phyloP scores from a whole-genome alignment of 2,113 vertebrate species.

The Spea multiplicata region DNA sequence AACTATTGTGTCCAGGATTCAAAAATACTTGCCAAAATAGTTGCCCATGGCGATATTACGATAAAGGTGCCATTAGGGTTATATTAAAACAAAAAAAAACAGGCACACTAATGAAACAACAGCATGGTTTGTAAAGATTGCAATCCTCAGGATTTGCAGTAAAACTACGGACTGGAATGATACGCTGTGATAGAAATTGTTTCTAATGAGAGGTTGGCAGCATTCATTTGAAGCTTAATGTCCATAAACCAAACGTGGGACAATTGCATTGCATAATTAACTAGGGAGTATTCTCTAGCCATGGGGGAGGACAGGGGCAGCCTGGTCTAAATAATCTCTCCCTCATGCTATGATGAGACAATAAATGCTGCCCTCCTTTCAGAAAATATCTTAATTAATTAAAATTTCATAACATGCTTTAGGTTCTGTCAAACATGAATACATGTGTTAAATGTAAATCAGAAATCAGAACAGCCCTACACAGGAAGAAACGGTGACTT shows the following conservation, averaged over 20 bases:
- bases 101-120: no score
- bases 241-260: neutral
- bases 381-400: slow-evolving; percentile 73
- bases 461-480: slow-evolving; percentile 80
- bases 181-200: no score
- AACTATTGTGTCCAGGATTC: no score
- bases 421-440: slow-evolving; percentile 91
- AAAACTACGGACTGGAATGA: no score
- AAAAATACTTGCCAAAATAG: no score
- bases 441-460: slow-evolving; percentile 88
- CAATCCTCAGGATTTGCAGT: no score
- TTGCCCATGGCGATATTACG: no score
- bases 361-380: slow-evolving; percentile 28
- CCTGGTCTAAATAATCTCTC: neutral
- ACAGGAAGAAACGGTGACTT: slow-evolving; percentile 77
- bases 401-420: slow-evolving; percentile 89
- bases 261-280: neutral
- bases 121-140: no score
- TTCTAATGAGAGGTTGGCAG: no score
- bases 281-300: neutral
- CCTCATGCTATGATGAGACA: slow-evolving; percentile 4
- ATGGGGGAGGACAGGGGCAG: neutral
- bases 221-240: neutral
- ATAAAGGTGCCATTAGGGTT: no score
- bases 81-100: no score